Evolutionary conservation across 2,888 invertebrate species (phyloP).

Genomic region (Melanargia galathea): DNA sequence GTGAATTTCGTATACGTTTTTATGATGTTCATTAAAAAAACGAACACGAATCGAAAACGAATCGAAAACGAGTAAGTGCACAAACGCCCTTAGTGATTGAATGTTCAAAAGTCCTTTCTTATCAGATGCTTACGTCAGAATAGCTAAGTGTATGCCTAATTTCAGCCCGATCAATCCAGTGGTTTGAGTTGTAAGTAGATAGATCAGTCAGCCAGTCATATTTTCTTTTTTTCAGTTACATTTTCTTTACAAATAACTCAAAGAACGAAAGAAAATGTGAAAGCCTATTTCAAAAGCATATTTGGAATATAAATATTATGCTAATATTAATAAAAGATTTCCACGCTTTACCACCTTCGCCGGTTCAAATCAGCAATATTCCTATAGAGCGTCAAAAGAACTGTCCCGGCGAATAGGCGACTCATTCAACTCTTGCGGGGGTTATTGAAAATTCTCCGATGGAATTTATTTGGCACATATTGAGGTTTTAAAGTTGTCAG

Average conservation of each 20-base stretch:
- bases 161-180: no score
- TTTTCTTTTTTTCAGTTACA: no score
- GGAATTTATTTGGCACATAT: constrained; percentile 39
- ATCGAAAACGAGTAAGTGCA: no score
- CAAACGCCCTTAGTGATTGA: no score
- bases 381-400: constrained; percentile 15
- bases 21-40: no score
- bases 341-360: constrained; percentile 6
- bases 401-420: constrained; percentile 24
- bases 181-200: no score
- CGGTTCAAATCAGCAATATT: constrained; percentile 6
- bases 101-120: no score
- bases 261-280: not conserved
- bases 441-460: constrained; percentile 34
- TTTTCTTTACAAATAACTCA: not conserved
- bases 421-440: constrained; percentile 28
- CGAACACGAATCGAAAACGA: no score
- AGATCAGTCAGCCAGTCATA: no score
- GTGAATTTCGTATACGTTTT: no score
- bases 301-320: constrained; percentile 7
- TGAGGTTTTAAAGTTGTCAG: constrained; percentile 37
- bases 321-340: constrained; percentile 19
- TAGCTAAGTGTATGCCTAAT: no score
- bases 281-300: constrained; percentile 3
- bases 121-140: no score